A percentile compares a stretch with the other conserved stretches of the same genome.
phyloP scores from a whole-genome alignment of 2,113 vertebrate species.

The Edolisoma coerulescens region DNA sequence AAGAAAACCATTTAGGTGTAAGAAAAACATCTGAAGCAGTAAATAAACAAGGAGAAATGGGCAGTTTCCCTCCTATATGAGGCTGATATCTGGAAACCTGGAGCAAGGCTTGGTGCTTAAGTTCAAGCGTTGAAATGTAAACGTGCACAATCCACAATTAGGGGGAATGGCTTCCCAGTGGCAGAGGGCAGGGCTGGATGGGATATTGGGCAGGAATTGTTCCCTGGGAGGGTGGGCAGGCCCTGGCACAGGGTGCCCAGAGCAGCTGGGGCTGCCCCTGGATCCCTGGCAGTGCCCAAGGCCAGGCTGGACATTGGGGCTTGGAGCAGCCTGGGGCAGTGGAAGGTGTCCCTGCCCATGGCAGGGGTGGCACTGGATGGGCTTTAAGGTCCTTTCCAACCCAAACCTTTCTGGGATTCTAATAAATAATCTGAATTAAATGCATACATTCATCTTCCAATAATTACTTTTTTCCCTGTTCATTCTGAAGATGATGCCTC shows the following conservation, averaged over 20 bases:
- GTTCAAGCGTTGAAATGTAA: not conserved
- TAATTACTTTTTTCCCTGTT: not conserved
- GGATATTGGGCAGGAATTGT: not conserved
- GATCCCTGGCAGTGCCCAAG: not conserved
- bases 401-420: not conserved
- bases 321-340: not conserved
- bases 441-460: not conserved
- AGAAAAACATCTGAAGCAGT: not conserved
- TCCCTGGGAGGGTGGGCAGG: not conserved
- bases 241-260: not conserved
- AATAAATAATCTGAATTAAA: not conserved
- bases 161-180: not conserved
- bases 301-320: not conserved
- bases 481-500: not conserved
- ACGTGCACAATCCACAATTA: no score
- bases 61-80: not conserved
- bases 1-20: not conserved
- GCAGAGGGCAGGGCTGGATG: not conserved
- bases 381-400: rapidly evolving
- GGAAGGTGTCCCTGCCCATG: not conserved
- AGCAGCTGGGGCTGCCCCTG: not conserved
- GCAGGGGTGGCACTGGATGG: rapidly evolving
- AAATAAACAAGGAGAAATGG: not conserved
- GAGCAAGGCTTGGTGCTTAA: not conserved
- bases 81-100: not conserved